phyloP scores from a whole-genome alignment of 2,888 invertebrate species.

The Keiferia lycopersicella region DNA sequence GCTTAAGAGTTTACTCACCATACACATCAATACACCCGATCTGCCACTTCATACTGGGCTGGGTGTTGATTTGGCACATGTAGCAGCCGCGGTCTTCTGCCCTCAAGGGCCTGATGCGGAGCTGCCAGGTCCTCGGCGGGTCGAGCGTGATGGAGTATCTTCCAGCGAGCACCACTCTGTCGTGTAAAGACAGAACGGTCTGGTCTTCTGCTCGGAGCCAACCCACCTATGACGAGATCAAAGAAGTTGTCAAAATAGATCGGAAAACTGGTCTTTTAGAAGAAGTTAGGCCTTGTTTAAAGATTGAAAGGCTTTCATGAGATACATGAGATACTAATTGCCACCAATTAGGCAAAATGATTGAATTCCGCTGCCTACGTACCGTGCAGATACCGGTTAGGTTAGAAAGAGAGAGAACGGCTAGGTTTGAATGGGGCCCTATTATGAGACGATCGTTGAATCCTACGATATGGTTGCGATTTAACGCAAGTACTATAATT shows the following conservation, averaged over 20 bases:
- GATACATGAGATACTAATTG: too few species aligned
- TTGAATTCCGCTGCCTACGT: too few species aligned
- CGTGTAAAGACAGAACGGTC: constrained; percentile 89
- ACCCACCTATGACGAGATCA: constrained; percentile 83
- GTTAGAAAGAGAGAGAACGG: too few species aligned
- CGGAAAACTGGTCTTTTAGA: not conserved
- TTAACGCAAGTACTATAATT: not conserved
- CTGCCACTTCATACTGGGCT: constrained; percentile 87
- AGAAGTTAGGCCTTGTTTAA: not conserved
- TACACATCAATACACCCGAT: constrained; percentile 90
- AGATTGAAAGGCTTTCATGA: too few species aligned
- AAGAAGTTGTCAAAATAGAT: not conserved
- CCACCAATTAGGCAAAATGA: too few species aligned
- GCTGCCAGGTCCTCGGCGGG: constrained; percentile 88
- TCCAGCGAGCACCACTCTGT: constrained; percentile 89
- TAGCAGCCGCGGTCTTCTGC: constrained; percentile 90
- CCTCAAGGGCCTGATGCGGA: constrained; percentile 87
- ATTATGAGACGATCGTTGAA: too few species aligned
- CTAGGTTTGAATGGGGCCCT: too few species aligned
- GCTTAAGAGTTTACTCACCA: too few species aligned
- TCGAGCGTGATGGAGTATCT: constrained; percentile 89
- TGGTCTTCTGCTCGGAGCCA: constrained; percentile 92
- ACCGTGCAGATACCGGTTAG: too few species aligned
- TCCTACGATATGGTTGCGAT: not conserved
- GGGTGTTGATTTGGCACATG: constrained; percentile 92